A percentile compares a stretch with the other conserved stretches of the same genome.
phyloP scores from a whole-genome alignment of 2,113 vertebrate species.

The Eolophus roseicapilla region DNA sequence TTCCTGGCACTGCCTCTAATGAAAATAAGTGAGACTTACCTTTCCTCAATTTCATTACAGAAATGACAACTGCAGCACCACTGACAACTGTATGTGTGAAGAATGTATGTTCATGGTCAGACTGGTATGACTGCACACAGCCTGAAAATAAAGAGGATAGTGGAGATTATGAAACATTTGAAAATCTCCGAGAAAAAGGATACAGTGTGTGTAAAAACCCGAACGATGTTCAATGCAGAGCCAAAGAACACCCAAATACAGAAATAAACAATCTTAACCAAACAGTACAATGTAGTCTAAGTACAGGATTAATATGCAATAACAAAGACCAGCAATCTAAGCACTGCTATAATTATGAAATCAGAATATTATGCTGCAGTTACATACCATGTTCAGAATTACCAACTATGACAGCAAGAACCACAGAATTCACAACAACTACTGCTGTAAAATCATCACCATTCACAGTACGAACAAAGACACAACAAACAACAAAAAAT shows the following conservation, averaged over 20 bases:
- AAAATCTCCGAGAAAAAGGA: slow-evolving; percentile 41
- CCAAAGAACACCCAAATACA: background rate
- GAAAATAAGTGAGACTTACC: background rate
- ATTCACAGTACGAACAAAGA: background rate
- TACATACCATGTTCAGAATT: slow-evolving; percentile 40
- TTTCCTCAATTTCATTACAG: slow-evolving; percentile 12
- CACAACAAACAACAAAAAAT: background rate
- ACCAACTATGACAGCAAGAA: background rate
- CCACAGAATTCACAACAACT: background rate
- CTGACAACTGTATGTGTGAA: slow-evolving; percentile 59
- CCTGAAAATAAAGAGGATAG: background rate
- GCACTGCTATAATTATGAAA: slow-evolving; percentile 68
- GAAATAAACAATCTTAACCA: slow-evolving; percentile 48
- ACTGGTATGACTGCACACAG: slow-evolving; percentile 61
- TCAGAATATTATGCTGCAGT: slow-evolving; percentile 70
- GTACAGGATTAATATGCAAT: slow-evolving; percentile 56
- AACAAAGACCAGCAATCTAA: slow-evolving; percentile 60
- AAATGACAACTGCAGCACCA: background rate
- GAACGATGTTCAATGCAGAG: slow-evolving; percentile 35
- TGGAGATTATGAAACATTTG: slow-evolving; percentile 74
- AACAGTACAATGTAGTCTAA: slow-evolving; percentile 39
- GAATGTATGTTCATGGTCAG: slow-evolving; percentile 62
- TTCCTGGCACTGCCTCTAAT: background rate
- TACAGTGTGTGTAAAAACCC: slow-evolving; percentile 45
- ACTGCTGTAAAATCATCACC: background rate